Conservation (phyloP, 2,888 invertebrate genomes). For the Xanthia icteritia region DNA sequence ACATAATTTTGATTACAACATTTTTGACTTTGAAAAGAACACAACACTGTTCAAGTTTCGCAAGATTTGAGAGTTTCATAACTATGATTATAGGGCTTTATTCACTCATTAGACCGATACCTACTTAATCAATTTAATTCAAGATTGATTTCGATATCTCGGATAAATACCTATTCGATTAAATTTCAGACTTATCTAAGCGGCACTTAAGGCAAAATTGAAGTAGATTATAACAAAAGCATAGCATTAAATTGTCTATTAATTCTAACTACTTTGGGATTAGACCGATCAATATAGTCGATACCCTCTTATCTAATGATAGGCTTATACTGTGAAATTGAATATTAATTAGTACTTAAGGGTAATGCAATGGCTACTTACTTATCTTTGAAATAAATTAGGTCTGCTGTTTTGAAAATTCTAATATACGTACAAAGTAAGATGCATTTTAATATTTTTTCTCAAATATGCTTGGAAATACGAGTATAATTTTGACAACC, state of each 20-base stretch:
- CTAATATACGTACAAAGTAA: neutral
- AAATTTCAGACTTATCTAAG: slow-evolving; percentile 54
- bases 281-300: slow-evolving; percentile 53
- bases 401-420: slow-evolving; percentile 5
- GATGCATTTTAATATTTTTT: neutral
- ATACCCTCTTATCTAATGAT: slow-evolving; percentile 60
- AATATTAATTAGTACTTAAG: slow-evolving; percentile 55
- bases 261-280: slow-evolving; percentile 53
- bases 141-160: slow-evolving; percentile 43
- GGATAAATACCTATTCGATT: slow-evolving; percentile 23
- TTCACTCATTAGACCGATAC: slow-evolving; percentile 16
- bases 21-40: slow-evolving; percentile 1
- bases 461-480: too few species aligned
- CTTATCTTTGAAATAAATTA: slow-evolving; percentile 22
- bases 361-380: slow-evolving; percentile 23
- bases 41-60: slow-evolving; percentile 13
- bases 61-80: slow-evolving; percentile 17
- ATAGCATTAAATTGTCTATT: slow-evolving; percentile 60
- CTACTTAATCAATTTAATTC: slow-evolving; percentile 39
- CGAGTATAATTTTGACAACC: too few species aligned
- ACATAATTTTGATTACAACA: neutral
- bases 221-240: slow-evolving; percentile 59
- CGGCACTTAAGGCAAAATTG: slow-evolving; percentile 49
- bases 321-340: slow-evolving; percentile 52
- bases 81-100: slow-evolving; percentile 18